Percentiles rank a stretch among this genome's conserved stretches.
These are phyloP conservation scores for Spodoptera picta DNA, from an alignment of 2,888 invertebrate species.

Conservation along the genomic window DNA sequence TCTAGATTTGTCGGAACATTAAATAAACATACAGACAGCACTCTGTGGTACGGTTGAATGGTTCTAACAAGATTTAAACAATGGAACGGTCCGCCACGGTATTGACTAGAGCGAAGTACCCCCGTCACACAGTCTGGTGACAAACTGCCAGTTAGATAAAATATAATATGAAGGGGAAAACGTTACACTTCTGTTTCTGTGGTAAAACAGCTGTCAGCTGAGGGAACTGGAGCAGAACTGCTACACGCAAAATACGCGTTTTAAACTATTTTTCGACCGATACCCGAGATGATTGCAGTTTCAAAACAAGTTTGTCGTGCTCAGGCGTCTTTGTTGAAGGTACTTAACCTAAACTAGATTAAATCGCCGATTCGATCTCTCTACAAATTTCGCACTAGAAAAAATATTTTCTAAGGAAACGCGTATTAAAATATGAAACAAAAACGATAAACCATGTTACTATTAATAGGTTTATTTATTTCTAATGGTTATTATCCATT, in stretches of 20 bases:
- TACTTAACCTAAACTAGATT: not conserved
- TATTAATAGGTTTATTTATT: too few relatives aligned
- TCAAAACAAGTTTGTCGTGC: constrained; percentile 18
- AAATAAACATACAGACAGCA: constrained; percentile 37
- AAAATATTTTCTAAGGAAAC: too few relatives aligned
- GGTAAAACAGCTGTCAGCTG: constrained; percentile 37
- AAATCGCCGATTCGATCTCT: constrained; percentile 5
- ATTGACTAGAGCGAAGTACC: constrained; percentile 61
- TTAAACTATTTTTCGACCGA: constrained; percentile 26
- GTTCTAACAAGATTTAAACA: constrained; percentile 59
- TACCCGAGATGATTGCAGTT: constrained; percentile 17
- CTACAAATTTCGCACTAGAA: constrained; percentile 3
- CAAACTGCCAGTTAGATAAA: constrained; percentile 57
- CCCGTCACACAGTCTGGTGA: constrained; percentile 63
- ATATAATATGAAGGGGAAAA: constrained; percentile 13
- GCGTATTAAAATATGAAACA: too few relatives aligned
- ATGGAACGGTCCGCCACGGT: constrained; percentile 66
- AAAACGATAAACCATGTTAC: too few relatives aligned
- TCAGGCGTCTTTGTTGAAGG: too few relatives aligned
- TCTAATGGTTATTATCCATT: too few relatives aligned
- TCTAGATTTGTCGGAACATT: constrained; percentile 29
- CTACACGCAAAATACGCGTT: constrained; percentile 17
- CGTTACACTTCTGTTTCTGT: constrained; percentile 35
- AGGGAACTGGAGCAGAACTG: constrained; percentile 44
- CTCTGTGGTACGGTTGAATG: constrained; percentile 53